Percentiles rank a stretch among this genome's conserved stretches.
phyloP scores from a whole-genome alignment of 2,888 invertebrate genomes.

The Ariolimax columbianus region DNA sequence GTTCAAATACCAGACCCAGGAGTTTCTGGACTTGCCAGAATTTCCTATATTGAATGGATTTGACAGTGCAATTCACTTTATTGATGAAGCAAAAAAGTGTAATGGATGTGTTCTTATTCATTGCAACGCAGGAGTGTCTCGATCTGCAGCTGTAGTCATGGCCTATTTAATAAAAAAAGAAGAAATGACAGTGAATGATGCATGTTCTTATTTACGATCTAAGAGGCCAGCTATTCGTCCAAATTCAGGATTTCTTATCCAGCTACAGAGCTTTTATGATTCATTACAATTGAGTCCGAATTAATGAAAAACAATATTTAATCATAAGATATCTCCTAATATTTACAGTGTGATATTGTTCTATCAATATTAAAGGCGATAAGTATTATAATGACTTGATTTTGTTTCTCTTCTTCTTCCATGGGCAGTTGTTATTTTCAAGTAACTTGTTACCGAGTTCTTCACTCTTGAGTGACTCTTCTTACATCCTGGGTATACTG shows the following conservation, averaged over 20 bases:
- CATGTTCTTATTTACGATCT: constrained; percentile 84
- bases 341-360: neutral
- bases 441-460: no score
- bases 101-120: constrained; percentile 86
- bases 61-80: constrained; percentile 82
- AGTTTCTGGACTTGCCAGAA: constrained; percentile 81
- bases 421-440: no score
- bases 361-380: no score
- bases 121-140: constrained; percentile 94
- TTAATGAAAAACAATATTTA: neutral
- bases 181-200: constrained; percentile 83
- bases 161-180: constrained; percentile 86
- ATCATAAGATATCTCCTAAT: neutral
- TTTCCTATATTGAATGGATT: constrained; percentile 72
- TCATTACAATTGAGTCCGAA: constrained; percentile 22
- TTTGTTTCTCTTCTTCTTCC: no score
- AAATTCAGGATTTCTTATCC: constrained; percentile 88
- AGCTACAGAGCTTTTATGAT: constrained; percentile 80
- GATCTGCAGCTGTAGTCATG: constrained; percentile 88
- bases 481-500: no score
- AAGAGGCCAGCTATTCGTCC: constrained; percentile 86
- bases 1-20: constrained; percentile 82
- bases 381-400: no score
- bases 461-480: no score
- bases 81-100: constrained; percentile 80